A percentile compares a stretch with the other conserved stretches of the same genome.
Evolutionary conservation across 2,888 invertebrate species (phyloP).

Genomic region (Cephus sareptanus): DNA sequence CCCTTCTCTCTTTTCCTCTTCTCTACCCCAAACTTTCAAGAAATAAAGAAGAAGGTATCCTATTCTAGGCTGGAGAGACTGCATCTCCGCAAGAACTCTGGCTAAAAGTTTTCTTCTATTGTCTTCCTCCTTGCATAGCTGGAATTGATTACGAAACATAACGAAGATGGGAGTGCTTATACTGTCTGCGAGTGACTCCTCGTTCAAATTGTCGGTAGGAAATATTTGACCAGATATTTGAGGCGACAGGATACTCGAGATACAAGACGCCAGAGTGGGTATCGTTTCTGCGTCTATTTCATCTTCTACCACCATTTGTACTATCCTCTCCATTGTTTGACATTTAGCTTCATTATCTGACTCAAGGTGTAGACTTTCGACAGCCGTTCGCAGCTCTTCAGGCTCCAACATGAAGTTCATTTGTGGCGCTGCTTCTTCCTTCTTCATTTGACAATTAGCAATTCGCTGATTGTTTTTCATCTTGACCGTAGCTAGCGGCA

Average conservation of each 20-base stretch:
- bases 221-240: slow-evolving; percentile 69
- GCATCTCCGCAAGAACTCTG: slow-evolving; percentile 80
- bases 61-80: slow-evolving; percentile 75
- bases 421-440: slow-evolving; percentile 54
- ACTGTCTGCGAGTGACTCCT: slow-evolving; percentile 76
- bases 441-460: slow-evolving; percentile 53
- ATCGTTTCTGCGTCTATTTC: slow-evolving; percentile 73
- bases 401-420: slow-evolving; percentile 58
- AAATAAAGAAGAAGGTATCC: slow-evolving; percentile 92
- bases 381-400: slow-evolving; percentile 70
- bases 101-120: slow-evolving; percentile 82
- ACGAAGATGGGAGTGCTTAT: slow-evolving; percentile 88
- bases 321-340: slow-evolving; percentile 74
- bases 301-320: slow-evolving; percentile 72
- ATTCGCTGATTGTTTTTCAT: slow-evolving; percentile 68
- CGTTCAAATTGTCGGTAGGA: slow-evolving; percentile 70
- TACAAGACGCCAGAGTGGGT: slow-evolving; percentile 70
- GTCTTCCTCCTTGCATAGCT: slow-evolving; percentile 77
- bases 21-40: slow-evolving; percentile 80
- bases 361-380: slow-evolving; percentile 71
- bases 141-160: slow-evolving; percentile 85
- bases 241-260: slow-evolving; percentile 70
- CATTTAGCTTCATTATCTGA: slow-evolving; percentile 72
- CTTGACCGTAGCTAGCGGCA: slow-evolving; percentile 82
- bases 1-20: slow-evolving; percentile 68